These are phyloP conservation scores for Tipula vernalis DNA, from an alignment of 2,888 invertebrate genomes.

Conservation along the genomic window DNA sequence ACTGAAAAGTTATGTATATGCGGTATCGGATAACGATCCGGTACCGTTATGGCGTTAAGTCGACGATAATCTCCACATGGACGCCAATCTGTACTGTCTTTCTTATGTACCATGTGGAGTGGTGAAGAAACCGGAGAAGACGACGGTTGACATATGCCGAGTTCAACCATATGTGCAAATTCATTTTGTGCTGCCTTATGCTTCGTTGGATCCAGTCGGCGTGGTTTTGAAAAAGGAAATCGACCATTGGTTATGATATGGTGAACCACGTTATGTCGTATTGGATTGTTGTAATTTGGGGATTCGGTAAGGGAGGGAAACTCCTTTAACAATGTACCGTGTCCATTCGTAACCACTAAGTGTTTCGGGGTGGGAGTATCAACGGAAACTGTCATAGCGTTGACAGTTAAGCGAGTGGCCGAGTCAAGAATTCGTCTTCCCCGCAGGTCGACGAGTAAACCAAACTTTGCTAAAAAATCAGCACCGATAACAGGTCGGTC, in stretches of 20 bases:
- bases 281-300: neutral
- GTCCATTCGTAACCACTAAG: neutral
- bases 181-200: too few relatives aligned
- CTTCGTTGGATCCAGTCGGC: too few relatives aligned
- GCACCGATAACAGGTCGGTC: too few relatives aligned
- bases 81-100: too few relatives aligned
- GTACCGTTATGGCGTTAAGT: neutral
- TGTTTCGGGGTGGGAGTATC: neutral
- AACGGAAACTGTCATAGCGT: neutral
- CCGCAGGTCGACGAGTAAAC: too few relatives aligned
- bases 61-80: too few relatives aligned
- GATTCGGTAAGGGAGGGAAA: neutral
- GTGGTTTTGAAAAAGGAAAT: too few relatives aligned
- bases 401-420: neutral
- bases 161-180: too few relatives aligned
- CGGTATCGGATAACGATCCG: neutral
- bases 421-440: neutral
- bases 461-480: neutral
- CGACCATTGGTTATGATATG: neutral
- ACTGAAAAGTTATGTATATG: neutral
- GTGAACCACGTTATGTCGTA: neutral
- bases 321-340: neutral
- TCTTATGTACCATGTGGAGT: too few relatives aligned
- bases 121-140: too few relatives aligned
- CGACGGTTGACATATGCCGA: too few relatives aligned